Evolutionary conservation across 2,797 vertebrate species (phyloP).

Genomic region (Nyctibius grandis): DNA sequence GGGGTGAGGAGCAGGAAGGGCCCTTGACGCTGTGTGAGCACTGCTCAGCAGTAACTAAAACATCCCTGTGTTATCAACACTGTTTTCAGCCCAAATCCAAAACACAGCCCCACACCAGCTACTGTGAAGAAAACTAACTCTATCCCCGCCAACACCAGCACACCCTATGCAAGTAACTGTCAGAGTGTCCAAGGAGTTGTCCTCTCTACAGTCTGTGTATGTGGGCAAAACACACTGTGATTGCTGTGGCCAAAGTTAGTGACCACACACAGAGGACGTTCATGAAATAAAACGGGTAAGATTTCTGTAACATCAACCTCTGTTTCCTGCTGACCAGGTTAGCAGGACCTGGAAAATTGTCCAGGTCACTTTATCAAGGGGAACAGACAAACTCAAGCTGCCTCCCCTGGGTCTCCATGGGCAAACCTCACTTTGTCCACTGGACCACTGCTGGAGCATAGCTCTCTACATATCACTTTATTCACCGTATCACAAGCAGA

Average conservation of each 20-base stretch:
- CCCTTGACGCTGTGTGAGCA: too few species aligned
- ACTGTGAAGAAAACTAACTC: too few species aligned
- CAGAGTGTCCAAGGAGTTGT: background rate
- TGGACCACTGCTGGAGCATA: background rate
- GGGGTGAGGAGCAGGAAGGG: too few species aligned
- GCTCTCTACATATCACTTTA: background rate
- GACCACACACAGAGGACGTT: rapidly evolving
- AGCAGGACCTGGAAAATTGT: background rate
- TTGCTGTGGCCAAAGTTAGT: background rate
- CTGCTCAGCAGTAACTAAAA: too few species aligned
- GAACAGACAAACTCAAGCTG: rapidly evolving
- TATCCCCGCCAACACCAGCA: too few species aligned
- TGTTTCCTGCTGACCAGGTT: background rate
- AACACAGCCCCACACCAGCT: too few species aligned
- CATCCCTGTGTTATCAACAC: too few species aligned
- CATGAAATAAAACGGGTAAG: background rate
- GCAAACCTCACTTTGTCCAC: background rate
- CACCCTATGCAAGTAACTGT: rapidly evolving
- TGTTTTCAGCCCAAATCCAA: too few species aligned
- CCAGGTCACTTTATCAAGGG: rapidly evolving
- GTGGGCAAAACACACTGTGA: background rate
- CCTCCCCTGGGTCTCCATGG: background rate
- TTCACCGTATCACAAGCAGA: background rate
- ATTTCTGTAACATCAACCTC: background rate
- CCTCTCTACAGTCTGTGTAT: rapidly evolving